These are phyloP conservation scores for Oscheius sp. DNA, from an alignment of 2,888 invertebrate genomes.

Conservation along the genomic window DNA sequence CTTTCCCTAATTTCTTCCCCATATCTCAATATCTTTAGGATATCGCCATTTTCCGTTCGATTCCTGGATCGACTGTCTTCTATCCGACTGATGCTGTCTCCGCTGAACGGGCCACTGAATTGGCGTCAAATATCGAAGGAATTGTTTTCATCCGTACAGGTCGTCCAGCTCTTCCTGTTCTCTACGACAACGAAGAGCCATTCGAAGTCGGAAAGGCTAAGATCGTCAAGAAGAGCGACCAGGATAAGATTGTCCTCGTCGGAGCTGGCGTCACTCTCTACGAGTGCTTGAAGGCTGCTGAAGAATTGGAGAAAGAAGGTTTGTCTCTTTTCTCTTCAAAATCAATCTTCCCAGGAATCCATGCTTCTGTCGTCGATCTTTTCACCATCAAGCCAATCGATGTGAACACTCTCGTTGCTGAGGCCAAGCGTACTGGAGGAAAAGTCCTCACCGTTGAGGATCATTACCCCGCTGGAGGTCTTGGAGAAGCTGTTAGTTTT, in stretches of 20 bases:
- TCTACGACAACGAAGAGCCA: conserved; percentile 85
- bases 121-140: conserved; percentile 77
- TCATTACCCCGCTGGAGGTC: conserved; percentile 91
- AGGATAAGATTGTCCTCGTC: conserved; percentile 86
- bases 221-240: conserved; percentile 80
- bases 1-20: background rate
- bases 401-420: conserved; percentile 79
- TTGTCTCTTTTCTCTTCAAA: background rate
- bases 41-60: conserved; percentile 88
- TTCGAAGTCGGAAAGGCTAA: conserved; percentile 79
- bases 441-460: conserved; percentile 91
- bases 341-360: conserved; percentile 72
- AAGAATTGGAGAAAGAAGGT: conserved; percentile 52
- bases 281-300: conserved; percentile 83
- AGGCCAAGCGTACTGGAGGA: conserved; percentile 74
- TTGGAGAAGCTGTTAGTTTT: conserved; percentile 85
- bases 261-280: conserved; percentile 92
- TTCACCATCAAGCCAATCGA: conserved; percentile 87
- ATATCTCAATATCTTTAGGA: conserved; percentile 75
- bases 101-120: conserved; percentile 88
- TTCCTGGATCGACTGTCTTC: conserved; percentile 81
- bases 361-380: conserved; percentile 87
- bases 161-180: conserved; percentile 85
- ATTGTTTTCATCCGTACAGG: conserved; percentile 95
- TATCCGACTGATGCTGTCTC: conserved; percentile 88